These are phyloP conservation scores for Caenorhabditis sinica DNA, from an alignment of 2,888 invertebrate genomes.

Conservation along the genomic window DNA sequence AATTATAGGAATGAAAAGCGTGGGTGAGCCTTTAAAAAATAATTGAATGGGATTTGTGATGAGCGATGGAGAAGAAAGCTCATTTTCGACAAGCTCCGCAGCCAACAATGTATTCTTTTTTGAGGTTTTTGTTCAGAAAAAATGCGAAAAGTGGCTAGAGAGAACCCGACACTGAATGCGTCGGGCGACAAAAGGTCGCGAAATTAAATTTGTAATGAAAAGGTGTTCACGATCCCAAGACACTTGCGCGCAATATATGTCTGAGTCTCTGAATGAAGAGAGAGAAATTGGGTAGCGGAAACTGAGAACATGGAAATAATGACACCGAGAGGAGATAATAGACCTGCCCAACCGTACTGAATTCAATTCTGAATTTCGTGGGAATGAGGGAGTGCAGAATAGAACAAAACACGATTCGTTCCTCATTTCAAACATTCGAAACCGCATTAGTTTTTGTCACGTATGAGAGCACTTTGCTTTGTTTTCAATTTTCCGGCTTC, in stretches of 20 bases:
- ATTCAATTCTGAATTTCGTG: constrained; percentile 25
- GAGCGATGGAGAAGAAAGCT: not conserved
- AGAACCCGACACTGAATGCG: constrained; percentile 15
- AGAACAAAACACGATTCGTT: not conserved
- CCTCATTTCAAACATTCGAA: not conserved
- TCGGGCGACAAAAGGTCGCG: constrained; percentile 40
- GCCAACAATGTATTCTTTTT: not conserved
- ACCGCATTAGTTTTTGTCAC: constrained; percentile 16
- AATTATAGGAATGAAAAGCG: not conserved
- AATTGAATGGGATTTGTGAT: constrained; percentile 21
- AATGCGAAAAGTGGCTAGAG: constrained; percentile 4
- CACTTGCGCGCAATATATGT: constrained; percentile 40
- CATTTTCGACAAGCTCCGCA: not conserved
- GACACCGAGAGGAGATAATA: constrained; percentile 36
- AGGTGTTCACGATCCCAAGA: constrained; percentile 52
- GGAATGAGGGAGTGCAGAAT: not conserved
- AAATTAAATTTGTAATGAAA: constrained; percentile 49
- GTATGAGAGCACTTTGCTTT: constrained; percentile 13
- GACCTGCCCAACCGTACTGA: constrained; percentile 35
- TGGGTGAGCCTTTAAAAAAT: not conserved
- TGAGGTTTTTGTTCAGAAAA: not conserved
- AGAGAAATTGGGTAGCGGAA: constrained; percentile 12
- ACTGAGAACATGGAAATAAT: constrained; percentile 24
- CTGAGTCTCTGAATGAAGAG: constrained; percentile 31
- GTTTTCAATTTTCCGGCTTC: constrained; percentile 23